Base-by-base conservation (phyloP, 2,888 invertebrate species). In the Clusia tigrina region DNA sequence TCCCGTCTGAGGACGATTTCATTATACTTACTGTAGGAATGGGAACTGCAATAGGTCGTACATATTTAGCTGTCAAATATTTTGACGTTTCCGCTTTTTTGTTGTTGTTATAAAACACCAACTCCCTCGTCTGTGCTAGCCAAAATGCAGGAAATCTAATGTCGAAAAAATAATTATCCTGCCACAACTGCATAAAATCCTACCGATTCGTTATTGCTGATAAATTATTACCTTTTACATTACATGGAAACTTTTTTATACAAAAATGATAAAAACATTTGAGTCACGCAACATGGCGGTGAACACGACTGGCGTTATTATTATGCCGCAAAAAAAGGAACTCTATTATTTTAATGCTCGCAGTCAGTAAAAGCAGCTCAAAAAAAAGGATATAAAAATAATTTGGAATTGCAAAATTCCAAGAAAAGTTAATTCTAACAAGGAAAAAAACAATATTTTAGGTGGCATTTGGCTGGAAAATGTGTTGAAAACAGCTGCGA, bases 181-280 rank as follows among this genome's bases (percentile, higher is more conserved):
- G 52, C 32, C 53, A 62, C 22, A 42, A 54, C 38, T n/a, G 38
- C 51, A 24, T 38, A 46, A 26, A 52, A 32, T 32, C 58, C 53
- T 59, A 23, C 25, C 25, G 22, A 5, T 17, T 25, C n/a, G 25
- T n/a, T n/a, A 2, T 2, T 10, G 24, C 26, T 54, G 12, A 15
- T 54, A 59, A 58, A 59, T 63, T 63, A 63, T 58, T 54, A 46
- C 54, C 32, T 52, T 54, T 32, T 54, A 32, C 69, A 72, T 72
- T 74, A 69, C 67, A 68, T 55, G 68, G 64, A 60, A 70, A 71
- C 72, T 74, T 71, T 71, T 70, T 72, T 69, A 60, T 68, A 69
- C 62, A 68, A 52, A 73, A 70, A 77, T 78, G 77, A 77, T 78
- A 68, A 74, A 77, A 78, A 71, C 74, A 73, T 77, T 77, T 74